These are phyloP conservation scores for Pachypeltis micranthus DNA, from an alignment of 1,140 invertebrate species.

Conservation along the genomic window DNA sequence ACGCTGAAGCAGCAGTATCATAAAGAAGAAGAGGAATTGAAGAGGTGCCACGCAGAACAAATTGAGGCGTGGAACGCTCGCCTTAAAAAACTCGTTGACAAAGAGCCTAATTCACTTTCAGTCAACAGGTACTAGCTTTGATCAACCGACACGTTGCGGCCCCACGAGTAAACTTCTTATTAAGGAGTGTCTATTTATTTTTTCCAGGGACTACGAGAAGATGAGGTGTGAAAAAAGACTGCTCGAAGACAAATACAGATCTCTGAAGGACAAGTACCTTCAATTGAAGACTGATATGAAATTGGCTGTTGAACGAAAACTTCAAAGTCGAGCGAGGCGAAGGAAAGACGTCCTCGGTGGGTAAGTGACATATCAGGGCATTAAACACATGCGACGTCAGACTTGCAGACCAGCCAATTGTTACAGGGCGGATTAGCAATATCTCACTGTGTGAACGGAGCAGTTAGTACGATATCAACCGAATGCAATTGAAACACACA, in stretches of 20 bases:
- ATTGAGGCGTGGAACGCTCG: slow-evolving; percentile 14
- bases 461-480: too few relatives aligned
- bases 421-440: too few relatives aligned
- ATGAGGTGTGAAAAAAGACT: slow-evolving; percentile 56
- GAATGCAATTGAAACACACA: too few relatives aligned
- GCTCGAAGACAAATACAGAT: slow-evolving; percentile 63
- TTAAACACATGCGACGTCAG: too few relatives aligned
- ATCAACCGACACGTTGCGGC: too few relatives aligned
- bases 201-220: slow-evolving; percentile 41
- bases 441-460: too few relatives aligned
- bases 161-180: too few relatives aligned
- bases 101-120: slow-evolving; percentile 14
- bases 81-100: slow-evolving; percentile 17
- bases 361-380: neutral
- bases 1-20: slow-evolving; percentile 8
- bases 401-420: too few relatives aligned
- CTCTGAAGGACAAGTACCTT: slow-evolving; percentile 66
- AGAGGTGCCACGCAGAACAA: slow-evolving; percentile 17
- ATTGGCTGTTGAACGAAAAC: slow-evolving; percentile 45
- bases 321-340: slow-evolving; percentile 25
- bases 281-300: slow-evolving; percentile 66
- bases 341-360: slow-evolving; percentile 2
- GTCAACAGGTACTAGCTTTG: neutral
- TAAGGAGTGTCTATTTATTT: slow-evolving; percentile 1
- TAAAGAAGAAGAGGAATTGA: slow-evolving; percentile 12